Evolutionary conservation across 64 coral and sea anemone species (phyloP).

Genomic region (Montipora efflorescens): DNA sequence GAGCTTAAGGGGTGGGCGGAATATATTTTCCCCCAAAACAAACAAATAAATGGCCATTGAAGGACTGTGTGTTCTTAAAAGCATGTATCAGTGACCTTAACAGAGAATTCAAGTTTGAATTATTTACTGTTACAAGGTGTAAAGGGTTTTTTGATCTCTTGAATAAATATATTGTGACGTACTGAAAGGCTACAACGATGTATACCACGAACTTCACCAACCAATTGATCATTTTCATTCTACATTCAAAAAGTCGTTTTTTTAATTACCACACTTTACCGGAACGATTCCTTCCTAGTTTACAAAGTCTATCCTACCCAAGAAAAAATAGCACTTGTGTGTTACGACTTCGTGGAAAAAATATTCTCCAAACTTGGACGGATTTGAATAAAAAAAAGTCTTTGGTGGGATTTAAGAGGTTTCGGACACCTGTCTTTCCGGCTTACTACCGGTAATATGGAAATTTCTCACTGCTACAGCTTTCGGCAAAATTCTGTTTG

Average conservation of each 20-base stretch:
- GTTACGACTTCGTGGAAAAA: too few relatives aligned
- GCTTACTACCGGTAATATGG: neutral
- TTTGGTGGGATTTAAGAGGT: neutral
- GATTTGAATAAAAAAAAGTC: too few relatives aligned
- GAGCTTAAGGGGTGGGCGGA: neutral
- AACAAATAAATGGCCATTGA: neutral
- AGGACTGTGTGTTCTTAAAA: neutral
- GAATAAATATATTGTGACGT: neutral
- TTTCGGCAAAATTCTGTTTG: neutral
- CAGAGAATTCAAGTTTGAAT: neutral
- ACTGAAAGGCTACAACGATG: too few relatives aligned
- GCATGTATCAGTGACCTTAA: neutral
- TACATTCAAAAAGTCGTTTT: too few relatives aligned
- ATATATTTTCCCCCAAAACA: neutral
- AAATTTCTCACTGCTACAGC: neutral
- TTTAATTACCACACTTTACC: too few relatives aligned
- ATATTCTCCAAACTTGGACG: too few relatives aligned
- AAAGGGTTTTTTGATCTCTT: neutral
- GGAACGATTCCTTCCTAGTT: too few relatives aligned
- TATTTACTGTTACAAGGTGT: neutral
- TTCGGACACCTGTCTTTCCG: constrained; percentile 2
- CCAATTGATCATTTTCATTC: too few relatives aligned
- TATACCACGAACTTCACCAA: too few relatives aligned
- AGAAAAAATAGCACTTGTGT: too few relatives aligned
- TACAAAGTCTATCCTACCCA: too few relatives aligned